Base-by-base conservation (phyloP, 2,113 vertebrate species). In the Podiceps cristatus region DNA sequence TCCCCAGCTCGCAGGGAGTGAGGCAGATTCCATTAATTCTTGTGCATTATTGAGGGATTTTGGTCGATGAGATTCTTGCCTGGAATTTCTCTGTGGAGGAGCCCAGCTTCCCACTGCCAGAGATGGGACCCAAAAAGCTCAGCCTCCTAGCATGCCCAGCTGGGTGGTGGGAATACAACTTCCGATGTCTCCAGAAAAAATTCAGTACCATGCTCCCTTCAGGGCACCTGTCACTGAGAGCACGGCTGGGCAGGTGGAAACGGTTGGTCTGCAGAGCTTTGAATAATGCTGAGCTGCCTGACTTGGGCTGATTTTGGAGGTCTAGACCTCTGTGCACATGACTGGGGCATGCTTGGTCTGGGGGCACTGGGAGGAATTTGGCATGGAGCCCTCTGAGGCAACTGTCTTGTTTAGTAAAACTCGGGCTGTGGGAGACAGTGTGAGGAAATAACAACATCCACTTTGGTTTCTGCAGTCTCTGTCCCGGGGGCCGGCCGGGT, bases 361-460 rank as follows among this genome's bases (percentile, higher is more conserved):
- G 88, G 91, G 89, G 47, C 55, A 80, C 3, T 7, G 20, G 78
- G 58, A 93, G 37, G 85, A 93, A 85, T 94, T 86, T 94, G 90
- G 81, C 81, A 20, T 7, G 22, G 53, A 88, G 81, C 81, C 62
- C 18, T 90, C 31, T 91, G 78, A 96, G 58, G 78, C 88, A 92
- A 59, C 58, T 50, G 50, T 63, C 89, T 91, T 91, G 76, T 86
- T 80, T 80, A 91, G 96, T 90, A 95, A 83, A 96, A 72, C 67
- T 90, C 0, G 1, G 45, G 87, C 69, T 88, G 45, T 93, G 81
- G 81, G 84, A 95, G 20, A 77, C 0, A 0, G 71, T 81, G 74
- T 96, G 87, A 93, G 84, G 91, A 95, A 96, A 87, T 88, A 89
- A 91, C 68, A 91, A 95, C 89, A 97, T 96, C 91, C 94, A 84